phyloP scores from a whole-genome alignment of 1,140 invertebrate genomes.

The Anthonomus grandis region DNA sequence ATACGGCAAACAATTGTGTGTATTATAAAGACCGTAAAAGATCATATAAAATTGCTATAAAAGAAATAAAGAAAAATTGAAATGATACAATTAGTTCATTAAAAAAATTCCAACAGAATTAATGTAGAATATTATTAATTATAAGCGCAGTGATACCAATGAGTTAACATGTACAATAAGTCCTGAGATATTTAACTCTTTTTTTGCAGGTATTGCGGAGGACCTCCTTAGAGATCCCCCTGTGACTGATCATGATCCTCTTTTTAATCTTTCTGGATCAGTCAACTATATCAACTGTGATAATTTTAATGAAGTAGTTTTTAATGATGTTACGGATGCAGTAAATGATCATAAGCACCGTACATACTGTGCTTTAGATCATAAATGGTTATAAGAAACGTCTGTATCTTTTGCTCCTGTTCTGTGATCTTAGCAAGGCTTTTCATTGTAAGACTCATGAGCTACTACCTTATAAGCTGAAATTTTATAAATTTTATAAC shows the following conservation, averaged over 20 bases:
- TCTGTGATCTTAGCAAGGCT: too few species aligned
- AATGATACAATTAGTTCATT: conserved; percentile 2
- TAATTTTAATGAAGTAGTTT: too few species aligned
- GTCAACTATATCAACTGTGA: background rate
- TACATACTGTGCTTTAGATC: too few species aligned
- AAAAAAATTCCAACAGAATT: background rate
- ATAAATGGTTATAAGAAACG: too few species aligned
- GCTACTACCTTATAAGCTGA: too few species aligned
- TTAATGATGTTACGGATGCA: background rate
- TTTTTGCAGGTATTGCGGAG: conserved; percentile 3
- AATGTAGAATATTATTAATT: background rate
- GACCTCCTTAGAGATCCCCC: background rate
- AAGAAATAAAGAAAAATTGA: background rate
- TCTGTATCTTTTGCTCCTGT: too few species aligned
- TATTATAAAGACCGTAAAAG: conserved; percentile 1
- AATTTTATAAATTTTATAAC: too few species aligned
- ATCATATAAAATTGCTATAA: conserved; percentile 3
- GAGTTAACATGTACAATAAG: background rate
- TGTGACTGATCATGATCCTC: background rate
- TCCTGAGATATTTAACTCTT: background rate
- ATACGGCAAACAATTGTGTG: background rate
- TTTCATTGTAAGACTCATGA: too few species aligned
- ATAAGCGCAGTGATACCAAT: too few species aligned
- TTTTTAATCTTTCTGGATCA: background rate
- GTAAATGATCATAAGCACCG: background rate